Conservation (phyloP, 2,888 invertebrate species). For the Eubasilissa splendida region DNA sequence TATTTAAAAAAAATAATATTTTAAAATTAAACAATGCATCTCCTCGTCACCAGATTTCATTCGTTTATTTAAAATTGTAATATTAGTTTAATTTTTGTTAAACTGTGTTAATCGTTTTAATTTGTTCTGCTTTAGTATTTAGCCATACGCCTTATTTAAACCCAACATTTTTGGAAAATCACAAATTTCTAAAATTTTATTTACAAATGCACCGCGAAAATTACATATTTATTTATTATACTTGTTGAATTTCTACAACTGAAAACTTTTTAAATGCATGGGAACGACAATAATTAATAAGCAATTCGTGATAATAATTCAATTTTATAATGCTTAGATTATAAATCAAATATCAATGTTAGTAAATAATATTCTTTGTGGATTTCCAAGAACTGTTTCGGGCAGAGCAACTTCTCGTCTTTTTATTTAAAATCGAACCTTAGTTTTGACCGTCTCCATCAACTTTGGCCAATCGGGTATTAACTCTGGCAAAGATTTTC, state of each 20-base stretch:
- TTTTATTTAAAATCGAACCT: slow-evolving; percentile 75
- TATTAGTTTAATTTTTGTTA: background rate
- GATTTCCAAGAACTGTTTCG: background rate
- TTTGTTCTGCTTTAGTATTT: slow-evolving; percentile 18
- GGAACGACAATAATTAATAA: no score
- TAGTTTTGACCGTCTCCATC: slow-evolving; percentile 77
- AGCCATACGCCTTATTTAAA: slow-evolving; percentile 33
- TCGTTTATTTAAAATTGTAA: background rate
- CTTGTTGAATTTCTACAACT: background rate
- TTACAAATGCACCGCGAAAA: background rate
- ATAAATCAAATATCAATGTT: no score
- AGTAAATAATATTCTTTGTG: background rate
- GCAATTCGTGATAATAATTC: no score
- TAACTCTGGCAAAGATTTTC: slow-evolving; percentile 79
- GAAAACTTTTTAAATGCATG: no score
- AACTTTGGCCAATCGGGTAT: slow-evolving; percentile 87
- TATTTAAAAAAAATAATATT: no score
- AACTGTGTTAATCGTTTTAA: slow-evolving; percentile 6
- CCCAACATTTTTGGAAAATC: background rate
- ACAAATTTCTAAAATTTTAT: background rate
- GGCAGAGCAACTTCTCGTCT: slow-evolving; percentile 61
- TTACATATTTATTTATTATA: background rate
- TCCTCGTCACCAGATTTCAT: background rate
- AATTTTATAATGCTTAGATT: no score
- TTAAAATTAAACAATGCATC: no score